Evolutionary conservation across 2,113 vertebrate genomes (phyloP).

Genomic region (Pagrus major): DNA sequence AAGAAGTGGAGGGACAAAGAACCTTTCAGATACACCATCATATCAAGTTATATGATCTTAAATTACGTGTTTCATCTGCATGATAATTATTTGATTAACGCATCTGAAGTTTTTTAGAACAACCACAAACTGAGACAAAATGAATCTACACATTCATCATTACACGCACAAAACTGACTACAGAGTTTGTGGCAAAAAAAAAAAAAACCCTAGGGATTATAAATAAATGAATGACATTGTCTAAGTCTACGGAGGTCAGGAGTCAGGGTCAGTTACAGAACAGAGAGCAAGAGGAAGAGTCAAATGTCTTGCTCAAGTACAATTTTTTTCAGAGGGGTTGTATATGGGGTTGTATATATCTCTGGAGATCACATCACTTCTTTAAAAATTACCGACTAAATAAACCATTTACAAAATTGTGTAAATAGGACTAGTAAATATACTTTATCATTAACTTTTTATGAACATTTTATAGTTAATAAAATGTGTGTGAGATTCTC

Average conservation of each 20-base stretch:
- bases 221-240: background rate
- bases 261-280: slow-evolving; percentile 22
- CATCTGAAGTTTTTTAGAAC: background rate
- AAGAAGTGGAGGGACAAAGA: background rate
- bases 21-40: background rate
- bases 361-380: background rate
- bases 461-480: background rate
- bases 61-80: background rate
- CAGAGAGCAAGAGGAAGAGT: slow-evolving; percentile 3
- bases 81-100: background rate
- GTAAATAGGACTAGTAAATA: background rate
- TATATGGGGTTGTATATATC: background rate
- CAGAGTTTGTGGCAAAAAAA: background rate
- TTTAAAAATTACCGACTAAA: background rate
- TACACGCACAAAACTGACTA: background rate
- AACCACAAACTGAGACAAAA: background rate
- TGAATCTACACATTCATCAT: background rate
- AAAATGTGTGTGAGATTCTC: background rate
- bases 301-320: slow-evolving; percentile 14
- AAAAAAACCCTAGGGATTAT: background rate
- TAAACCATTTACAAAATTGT: background rate
- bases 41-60: background rate
- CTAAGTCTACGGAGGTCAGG: background rate
- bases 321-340: background rate
- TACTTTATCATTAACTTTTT: background rate